phyloP scores from a whole-genome alignment of 1,140 invertebrate species.

The Cherax quadricarinatus region DNA sequence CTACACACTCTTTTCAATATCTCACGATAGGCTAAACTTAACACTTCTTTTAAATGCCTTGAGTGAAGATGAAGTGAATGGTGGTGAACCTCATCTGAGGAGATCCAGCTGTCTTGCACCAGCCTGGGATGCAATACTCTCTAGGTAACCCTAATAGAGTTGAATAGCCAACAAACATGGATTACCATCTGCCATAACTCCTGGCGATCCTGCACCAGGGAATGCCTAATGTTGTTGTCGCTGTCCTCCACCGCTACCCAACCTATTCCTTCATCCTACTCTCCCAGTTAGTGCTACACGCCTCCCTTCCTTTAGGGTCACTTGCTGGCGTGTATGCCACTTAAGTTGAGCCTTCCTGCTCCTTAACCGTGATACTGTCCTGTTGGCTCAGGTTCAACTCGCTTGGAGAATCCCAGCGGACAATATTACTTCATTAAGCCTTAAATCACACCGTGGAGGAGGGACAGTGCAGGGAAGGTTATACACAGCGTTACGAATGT shows the following conservation, averaged over 20 bases:
- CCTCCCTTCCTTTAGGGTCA: slow-evolving; percentile 5
- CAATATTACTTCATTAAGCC: slow-evolving; percentile 61
- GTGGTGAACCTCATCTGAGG: not conserved
- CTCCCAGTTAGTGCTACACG: slow-evolving; percentile 18
- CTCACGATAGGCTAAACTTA: not conserved
- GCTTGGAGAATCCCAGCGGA: slow-evolving; percentile 41
- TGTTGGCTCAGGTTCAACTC: slow-evolving; percentile 17
- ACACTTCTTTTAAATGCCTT: not conserved
- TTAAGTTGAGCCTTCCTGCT: not conserved
- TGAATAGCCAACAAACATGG: slow-evolving; percentile 20
- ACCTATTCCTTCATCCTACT: not conserved
- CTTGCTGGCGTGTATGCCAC: not conserved
- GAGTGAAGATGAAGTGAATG: not conserved
- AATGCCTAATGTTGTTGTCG: slow-evolving; percentile 49
- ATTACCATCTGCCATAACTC: slow-evolving; percentile 53
- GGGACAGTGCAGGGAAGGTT: slow-evolving; percentile 2
- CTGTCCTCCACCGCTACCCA: not conserved
- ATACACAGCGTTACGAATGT: not conserved
- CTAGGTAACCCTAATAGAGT: slow-evolving; percentile 5
- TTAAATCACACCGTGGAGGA: slow-evolving; percentile 56
- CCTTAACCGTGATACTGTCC: not conserved
- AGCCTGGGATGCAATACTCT: not conserved
- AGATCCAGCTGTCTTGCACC: too few relatives aligned
- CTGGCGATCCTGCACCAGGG: slow-evolving; percentile 23
- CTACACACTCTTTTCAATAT: not conserved